phyloP scores from a whole-genome alignment of 92 coral and sea anemone species.

The Zoanthus sociatus region DNA sequence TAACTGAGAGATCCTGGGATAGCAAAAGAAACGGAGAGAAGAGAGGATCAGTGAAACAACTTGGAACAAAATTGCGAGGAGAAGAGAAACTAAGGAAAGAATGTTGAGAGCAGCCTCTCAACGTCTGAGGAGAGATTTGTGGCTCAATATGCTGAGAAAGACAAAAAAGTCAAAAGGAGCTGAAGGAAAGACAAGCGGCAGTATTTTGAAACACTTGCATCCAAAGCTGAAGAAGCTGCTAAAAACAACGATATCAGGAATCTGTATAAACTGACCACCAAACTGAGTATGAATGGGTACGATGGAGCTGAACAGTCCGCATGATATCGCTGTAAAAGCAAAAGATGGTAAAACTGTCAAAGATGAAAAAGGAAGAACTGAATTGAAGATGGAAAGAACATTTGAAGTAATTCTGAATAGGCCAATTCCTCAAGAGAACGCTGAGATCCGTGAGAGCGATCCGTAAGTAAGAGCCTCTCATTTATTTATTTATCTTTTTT shows the following conservation, averaged over 20 bases:
- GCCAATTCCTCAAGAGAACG: too few relatives aligned
- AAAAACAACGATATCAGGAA: slow-evolving; percentile 26
- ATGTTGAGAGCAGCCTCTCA: slow-evolving; percentile 23
- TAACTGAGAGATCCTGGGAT: slow-evolving; percentile 32
- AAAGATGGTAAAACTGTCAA: too few relatives aligned
- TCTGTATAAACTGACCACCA: neutral
- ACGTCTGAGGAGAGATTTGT: slow-evolving; percentile 25
- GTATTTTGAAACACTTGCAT: slow-evolving; percentile 21
- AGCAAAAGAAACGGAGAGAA: slow-evolving; percentile 22
- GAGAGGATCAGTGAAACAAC: slow-evolving; percentile 26
- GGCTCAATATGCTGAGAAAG: slow-evolving; percentile 20
- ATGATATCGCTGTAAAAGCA: too few relatives aligned
- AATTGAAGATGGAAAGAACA: too few relatives aligned
- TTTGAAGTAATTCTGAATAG: too few relatives aligned
- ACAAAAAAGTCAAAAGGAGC: slow-evolving; percentile 35
- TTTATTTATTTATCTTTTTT: too few relatives aligned
- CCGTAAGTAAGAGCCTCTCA: too few relatives aligned
- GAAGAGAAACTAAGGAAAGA: slow-evolving; percentile 33
- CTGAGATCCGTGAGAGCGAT: too few relatives aligned
- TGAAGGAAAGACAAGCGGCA: slow-evolving; percentile 45
- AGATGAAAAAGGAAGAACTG: too few relatives aligned
- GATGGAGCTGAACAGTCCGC: too few relatives aligned
- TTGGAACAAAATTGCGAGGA: slow-evolving; percentile 24
- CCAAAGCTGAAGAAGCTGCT: slow-evolving; percentile 47
- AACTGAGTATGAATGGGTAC: too few relatives aligned